Base-by-base conservation (phyloP, 2,797 vertebrate genomes). In the Helostoma temminkii region DNA sequence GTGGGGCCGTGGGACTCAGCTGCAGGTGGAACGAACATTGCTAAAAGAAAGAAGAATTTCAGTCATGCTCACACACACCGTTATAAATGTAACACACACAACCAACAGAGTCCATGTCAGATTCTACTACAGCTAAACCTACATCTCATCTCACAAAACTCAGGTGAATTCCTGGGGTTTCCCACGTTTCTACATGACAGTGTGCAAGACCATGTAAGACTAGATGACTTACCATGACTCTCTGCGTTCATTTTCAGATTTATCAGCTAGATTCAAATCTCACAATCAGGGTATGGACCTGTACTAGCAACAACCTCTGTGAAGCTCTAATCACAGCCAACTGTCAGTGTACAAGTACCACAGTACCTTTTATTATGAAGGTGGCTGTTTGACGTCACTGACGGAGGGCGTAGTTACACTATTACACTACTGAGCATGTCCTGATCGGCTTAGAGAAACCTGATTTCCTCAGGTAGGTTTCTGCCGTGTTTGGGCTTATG, bases 31-130 rank as follows among this genome's bases (percentile, higher is more conserved):
- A 88, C 82, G 1, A 83, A 82, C 92, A 93, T 88, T 9, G 81
- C 93, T 94, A 36, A 48, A 82, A 86, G 9, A 83, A 87, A 85
- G 81, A 83, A 78, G 26, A 88, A 92, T 88, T 89, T 87, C 19
- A 75, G 24, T 52, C 28, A 48, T 19, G 19, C 8, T 5, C 1
- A n/a, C n/a, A 39, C 0, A 39, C 24, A 6, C 16, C 2, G 9
- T 0, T 3, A 19, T 16, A 21, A 39, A 68, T 21, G 22, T 16
- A 4, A 1, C 8, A 54, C 16, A 11, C 32, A 30, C 9, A 1
- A 34, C 32, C 12, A 9, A 22, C 25, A 26, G 12, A 15, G 15
- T 46, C 16, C 1, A 30, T 30, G 9, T 9, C 10, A 36, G 2
- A 41, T 18, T 37, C 24, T 3, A 8, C 24, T 43, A 30, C 1